Evolutionary conservation across 2,888 invertebrate genomes (phyloP).

Genomic region (Erynnis tages): DNA sequence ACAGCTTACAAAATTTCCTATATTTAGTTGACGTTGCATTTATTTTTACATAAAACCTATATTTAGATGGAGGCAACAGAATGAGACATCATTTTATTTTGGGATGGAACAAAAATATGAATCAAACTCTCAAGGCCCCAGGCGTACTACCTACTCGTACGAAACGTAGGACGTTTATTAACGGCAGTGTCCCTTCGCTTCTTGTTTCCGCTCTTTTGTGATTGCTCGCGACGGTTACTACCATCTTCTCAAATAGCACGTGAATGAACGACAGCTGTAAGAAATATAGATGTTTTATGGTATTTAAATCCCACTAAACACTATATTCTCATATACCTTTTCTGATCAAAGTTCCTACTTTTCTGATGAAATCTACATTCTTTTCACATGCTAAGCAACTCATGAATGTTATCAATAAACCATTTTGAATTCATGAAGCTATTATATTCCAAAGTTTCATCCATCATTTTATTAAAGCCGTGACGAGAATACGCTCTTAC

Average conservation of each 20-base stretch:
- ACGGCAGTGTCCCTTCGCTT: slow-evolving; percentile 62
- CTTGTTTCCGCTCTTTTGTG: slow-evolving; percentile 65
- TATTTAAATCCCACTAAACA: too few relatives aligned
- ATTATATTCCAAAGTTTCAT: slow-evolving; percentile 12
- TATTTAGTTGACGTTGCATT: too few relatives aligned
- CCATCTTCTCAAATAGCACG: too few relatives aligned
- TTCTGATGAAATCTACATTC: slow-evolving; percentile 47
- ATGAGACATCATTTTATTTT: slow-evolving; percentile 29
- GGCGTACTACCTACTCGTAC: slow-evolving; percentile 39
- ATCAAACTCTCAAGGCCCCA: slow-evolving; percentile 35
- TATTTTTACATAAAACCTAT: too few relatives aligned
- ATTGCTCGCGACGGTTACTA: slow-evolving; percentile 55
- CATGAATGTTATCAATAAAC: slow-evolving; percentile 10
- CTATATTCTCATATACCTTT: slow-evolving; percentile 9
- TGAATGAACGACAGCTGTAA: too few relatives aligned
- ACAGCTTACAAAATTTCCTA: too few relatives aligned
- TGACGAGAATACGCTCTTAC: slow-evolving; percentile 18
- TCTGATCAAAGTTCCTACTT: too few relatives aligned
- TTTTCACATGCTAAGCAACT: slow-evolving; percentile 6
- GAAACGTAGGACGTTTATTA: slow-evolving; percentile 58
- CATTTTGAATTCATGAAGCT: slow-evolving; percentile 20
- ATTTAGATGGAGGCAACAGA: too few relatives aligned
- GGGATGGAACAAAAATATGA: slow-evolving; percentile 37
- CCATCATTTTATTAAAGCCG: slow-evolving; percentile 13
- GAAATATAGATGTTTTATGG: too few relatives aligned